phyloP scores from a whole-genome alignment of 2,797 vertebrate genomes.

The Micrastur ruficollis region DNA sequence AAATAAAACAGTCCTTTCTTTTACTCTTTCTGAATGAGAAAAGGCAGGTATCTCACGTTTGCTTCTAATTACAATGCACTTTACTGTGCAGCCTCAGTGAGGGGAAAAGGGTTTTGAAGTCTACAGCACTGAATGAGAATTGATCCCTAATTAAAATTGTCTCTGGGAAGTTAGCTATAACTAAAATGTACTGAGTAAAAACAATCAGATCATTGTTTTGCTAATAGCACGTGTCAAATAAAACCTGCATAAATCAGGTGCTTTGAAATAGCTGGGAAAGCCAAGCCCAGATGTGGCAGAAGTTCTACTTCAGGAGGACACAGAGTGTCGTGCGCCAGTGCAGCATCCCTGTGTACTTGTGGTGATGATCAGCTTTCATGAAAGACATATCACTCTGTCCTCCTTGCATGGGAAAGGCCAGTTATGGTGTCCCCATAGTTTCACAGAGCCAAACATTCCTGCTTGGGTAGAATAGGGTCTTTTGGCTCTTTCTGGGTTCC shows the following conservation, averaged over 20 bases:
- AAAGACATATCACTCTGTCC: neutral
- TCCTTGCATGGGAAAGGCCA: neutral
- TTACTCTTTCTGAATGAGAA: neutral
- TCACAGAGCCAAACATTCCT: neutral
- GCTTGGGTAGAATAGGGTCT: neutral
- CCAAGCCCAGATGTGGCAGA: fast-evolving
- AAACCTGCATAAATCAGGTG: neutral
- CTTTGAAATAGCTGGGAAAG: neutral
- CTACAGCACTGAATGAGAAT: neutral
- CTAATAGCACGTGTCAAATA: neutral
- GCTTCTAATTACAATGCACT: neutral
- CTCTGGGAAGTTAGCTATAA: neutral
- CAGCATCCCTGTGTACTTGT: neutral
- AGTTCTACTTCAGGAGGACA: neutral
- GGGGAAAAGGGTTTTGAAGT: neutral
- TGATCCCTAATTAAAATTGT: neutral
- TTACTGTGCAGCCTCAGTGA: neutral
- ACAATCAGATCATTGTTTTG: neutral
- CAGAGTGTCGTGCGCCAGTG: neutral
- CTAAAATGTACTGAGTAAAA: neutral
- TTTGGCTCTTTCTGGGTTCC: neutral
- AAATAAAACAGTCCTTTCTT: neutral
- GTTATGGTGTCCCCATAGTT: neutral
- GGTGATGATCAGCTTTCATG: neutral
- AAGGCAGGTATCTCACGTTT: neutral